Base-by-base conservation (phyloP, 2,888 invertebrate genomes). In the Diloba caeruleocephala region DNA sequence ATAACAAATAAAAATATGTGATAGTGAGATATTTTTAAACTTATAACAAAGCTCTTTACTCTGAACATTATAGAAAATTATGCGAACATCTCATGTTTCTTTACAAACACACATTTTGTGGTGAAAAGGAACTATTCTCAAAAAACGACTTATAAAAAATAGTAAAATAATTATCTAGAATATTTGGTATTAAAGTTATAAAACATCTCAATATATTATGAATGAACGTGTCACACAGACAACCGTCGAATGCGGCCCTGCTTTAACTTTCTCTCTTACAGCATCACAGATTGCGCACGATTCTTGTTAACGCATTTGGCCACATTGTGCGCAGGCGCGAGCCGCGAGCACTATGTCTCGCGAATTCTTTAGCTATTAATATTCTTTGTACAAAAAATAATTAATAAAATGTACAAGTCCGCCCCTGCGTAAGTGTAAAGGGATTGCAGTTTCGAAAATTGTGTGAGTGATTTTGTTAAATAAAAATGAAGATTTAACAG, bases 231-330 rank as follows among this genome's bases (percentile, higher is more conserved):
- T 58, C 52, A 39, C 36, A 56, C 57, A 59, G 67, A 58, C 42
- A 38, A 38, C 33, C 26, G 41, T 51, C 54, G 49, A 75, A 67
- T 82, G 63, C 87, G 85, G 79, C 78, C 77, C 88, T 85, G 84
- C 52, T 53, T 54, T 48, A 81, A 90, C 92, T 92, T 92, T 92
- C 92, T 81, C 92, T 90, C 66, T 92, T 91, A 89, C 91, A 88
- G 88, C 92, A 90, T 86, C 86, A 76, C 66, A 71, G 74, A 75
- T 84, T 84, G 87, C 84, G 84, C 82, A 78, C 66, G 78, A 68
- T 74, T 78, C 79, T 79, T 72, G 85, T 81, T 83, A 81, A 74
- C 81, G 82, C 84, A 84, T 79, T 85, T 73, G 81, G 71, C 69
- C 70, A 71, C 66, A 71, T 62, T 59, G 75, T 70, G 81, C 83